Base-by-base conservation (phyloP, 2,113 vertebrate species). In the Delphinus delphis region DNA sequence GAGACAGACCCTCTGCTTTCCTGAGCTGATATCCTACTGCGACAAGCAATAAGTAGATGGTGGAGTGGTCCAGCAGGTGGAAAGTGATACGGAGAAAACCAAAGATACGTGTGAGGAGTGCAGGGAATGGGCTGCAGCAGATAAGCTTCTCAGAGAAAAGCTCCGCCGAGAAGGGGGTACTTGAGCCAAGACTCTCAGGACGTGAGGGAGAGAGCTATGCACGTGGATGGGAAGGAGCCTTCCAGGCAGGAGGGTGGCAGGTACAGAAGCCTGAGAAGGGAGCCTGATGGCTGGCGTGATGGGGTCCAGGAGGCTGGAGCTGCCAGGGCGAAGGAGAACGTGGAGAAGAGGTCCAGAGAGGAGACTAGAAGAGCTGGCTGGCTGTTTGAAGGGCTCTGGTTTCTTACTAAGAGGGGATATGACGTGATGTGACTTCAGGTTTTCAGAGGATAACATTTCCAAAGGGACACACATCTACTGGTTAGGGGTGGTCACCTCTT, bases 131-230 rank as follows among this genome's bases (percentile, higher is more conserved):
- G n/a, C 8, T 86, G 8, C 25, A 63, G 2, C 31, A 10, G 41
- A 9, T n/a, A 31, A 85, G 31, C 12, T 63, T 53, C 63, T 90
- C 25, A 44, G 77, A 55, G 18, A 36, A 87, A 21, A 21, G 55
- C 14, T 60, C 50, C 38, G 31, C 15, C 2, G 14, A 41, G 79
- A 55, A 50, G 28, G 2, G 8, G 17, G 12, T 47, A 41, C n/a
- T 11, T 77, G 63, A 84, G 41, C 33, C n/a, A 9, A 86, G 63
- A 11, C 36, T 83, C 31, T 6, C 6, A 25, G 9, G 8, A 47
- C 10, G 4, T 0, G 0, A 76, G 23, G 14, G 12, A 36, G 18
- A 33, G 18, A 3, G 2, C 31, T 3, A 1, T 41, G 2, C 13
- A 21, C 31, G 8, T 13, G 44, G 21, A 58, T 41, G 18, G 2